phyloP scores from a whole-genome alignment of 2,888 invertebrate species.

The Tenthredo scrophulariae region DNA sequence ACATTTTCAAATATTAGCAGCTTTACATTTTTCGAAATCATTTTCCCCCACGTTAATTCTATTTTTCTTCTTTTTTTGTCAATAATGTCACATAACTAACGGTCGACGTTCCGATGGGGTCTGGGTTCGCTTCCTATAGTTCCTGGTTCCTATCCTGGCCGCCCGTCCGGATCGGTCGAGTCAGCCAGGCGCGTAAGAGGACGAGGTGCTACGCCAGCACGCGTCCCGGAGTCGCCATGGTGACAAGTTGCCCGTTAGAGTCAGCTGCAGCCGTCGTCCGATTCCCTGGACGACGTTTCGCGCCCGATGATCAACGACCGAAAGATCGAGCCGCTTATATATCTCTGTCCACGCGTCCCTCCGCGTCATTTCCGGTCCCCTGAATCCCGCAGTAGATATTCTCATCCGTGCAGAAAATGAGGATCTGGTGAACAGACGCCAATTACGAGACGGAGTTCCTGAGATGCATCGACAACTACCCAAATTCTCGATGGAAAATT shows the following conservation, averaged over 20 bases:
- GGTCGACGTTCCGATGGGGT: neutral
- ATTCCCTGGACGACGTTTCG: slow-evolving; percentile 52
- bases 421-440: neutral
- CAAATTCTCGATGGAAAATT: neutral
- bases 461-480: neutral
- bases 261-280: slow-evolving; percentile 52
- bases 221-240: slow-evolving; percentile 52
- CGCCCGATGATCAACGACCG: slow-evolving; percentile 50
- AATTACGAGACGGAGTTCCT: neutral
- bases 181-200: slow-evolving; percentile 47
- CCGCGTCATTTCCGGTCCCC: slow-evolving; percentile 41
- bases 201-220: slow-evolving; percentile 47
- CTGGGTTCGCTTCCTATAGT: neutral
- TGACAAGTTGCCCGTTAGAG: slow-evolving; percentile 54
- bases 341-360: slow-evolving; percentile 28
- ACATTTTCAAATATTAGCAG: neutral
- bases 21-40: neutral
- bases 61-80: neutral
- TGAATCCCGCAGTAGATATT: slow-evolving; percentile 17
- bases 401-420: slow-evolving; percentile 32
- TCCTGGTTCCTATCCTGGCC: slow-evolving; percentile 1
- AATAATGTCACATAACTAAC: neutral
- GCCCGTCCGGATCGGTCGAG: slow-evolving; percentile 41
- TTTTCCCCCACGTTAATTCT: neutral
- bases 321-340: slow-evolving; percentile 43